Conservation (phyloP, 2,113 vertebrate species). For the Ramphastos sulfuratus region DNA sequence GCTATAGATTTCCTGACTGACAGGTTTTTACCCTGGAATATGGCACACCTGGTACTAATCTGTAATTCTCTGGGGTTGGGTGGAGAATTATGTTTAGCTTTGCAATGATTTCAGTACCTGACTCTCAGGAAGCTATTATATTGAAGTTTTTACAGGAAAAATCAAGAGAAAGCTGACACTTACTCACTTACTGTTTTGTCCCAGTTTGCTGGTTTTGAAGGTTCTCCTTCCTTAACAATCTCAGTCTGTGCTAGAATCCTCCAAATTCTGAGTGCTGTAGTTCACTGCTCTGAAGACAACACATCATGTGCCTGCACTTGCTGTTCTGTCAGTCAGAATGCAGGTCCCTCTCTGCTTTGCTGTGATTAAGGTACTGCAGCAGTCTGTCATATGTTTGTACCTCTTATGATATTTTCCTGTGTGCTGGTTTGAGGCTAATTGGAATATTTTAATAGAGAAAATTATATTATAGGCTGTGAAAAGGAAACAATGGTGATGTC, state of each 20-base stretch:
- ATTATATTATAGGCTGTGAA: no score
- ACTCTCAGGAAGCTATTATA: not conserved
- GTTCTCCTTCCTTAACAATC: not conserved
- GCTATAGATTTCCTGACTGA: not conserved
- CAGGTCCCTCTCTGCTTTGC: not conserved
- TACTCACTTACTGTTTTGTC: not conserved
- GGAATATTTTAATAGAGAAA: no score
- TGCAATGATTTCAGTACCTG: not conserved
- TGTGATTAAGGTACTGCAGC: not conserved
- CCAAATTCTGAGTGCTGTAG: not conserved
- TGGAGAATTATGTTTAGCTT: not conserved
- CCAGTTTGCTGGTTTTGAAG: not conserved
- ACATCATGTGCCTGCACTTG: not conserved
- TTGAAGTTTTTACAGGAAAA: not conserved
- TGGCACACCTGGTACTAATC: not conserved
- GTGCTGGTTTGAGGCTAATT: no score
- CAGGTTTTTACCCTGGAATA: not conserved
- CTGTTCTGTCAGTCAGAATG: not conserved
- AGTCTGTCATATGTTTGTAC: not conserved
- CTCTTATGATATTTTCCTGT: not conserved
- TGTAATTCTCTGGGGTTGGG: not conserved
- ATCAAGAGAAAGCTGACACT: not conserved
- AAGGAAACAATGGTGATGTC: no score
- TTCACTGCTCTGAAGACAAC: not conserved
- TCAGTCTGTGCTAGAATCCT: not conserved